Conservation (phyloP, 2,113 vertebrate species). For the Rhombomys opimus region DNA sequence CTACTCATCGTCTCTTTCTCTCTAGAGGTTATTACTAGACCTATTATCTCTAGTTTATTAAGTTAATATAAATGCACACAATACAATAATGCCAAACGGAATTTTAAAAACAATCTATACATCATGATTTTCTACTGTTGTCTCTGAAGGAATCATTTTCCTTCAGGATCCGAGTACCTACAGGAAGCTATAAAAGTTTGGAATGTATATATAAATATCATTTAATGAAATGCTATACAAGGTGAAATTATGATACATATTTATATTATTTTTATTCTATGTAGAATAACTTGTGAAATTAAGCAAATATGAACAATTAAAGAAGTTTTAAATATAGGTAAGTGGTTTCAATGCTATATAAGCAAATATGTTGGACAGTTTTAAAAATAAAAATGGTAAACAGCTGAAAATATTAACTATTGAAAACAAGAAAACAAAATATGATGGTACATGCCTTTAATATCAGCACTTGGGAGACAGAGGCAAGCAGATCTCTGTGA, state of each 20-base stretch:
- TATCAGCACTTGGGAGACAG: background rate
- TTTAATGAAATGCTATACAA: slow-evolving; percentile 57
- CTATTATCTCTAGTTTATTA: background rate
- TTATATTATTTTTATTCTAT: slow-evolving; percentile 55
- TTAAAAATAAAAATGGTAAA: slow-evolving; percentile 60
- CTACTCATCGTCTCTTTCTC: background rate
- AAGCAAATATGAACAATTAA: background rate
- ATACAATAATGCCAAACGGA: background rate
- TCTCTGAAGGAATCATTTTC: background rate
- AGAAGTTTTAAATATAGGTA: background rate
- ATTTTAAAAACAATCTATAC: slow-evolving; percentile 53
- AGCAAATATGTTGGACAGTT: slow-evolving; percentile 19
- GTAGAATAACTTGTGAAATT: slow-evolving; percentile 18
- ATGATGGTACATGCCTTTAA: background rate
- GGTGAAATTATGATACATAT: slow-evolving; percentile 13
- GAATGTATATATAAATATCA: slow-evolving; percentile 54
- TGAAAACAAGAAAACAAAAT: slow-evolving; percentile 32
- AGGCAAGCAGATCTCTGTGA: background rate
- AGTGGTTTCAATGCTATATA: background rate
- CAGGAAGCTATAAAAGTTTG: slow-evolving; percentile 11
- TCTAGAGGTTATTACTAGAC: background rate
- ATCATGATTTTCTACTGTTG: background rate
- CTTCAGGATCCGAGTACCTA: slow-evolving; percentile 17
- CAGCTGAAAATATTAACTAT: slow-evolving; percentile 28
- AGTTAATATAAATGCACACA: slow-evolving; percentile 17